These are phyloP conservation scores for Thamnophis sirtalis DNA, from an alignment of 2,113 vertebrate species.

Conservation along the genomic window DNA sequence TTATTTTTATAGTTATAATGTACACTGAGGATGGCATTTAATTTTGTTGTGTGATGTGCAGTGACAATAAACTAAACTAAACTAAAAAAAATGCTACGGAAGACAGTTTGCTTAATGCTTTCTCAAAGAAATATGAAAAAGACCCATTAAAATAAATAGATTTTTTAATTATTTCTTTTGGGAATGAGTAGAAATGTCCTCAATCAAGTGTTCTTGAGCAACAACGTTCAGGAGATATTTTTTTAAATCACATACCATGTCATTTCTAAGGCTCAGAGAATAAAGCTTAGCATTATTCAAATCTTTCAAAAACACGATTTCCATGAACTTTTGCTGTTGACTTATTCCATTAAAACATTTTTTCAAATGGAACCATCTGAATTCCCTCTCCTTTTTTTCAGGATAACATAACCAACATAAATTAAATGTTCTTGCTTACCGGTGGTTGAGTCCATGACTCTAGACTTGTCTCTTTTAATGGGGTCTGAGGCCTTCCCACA, in stretches of 20 bases:
- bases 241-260: not conserved
- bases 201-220: not conserved
- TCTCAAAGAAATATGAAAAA: not conserved
- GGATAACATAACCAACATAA: not conserved
- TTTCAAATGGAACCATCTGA: not conserved
- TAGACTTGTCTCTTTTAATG: slow-evolving; percentile 64
- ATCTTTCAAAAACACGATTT: not conserved
- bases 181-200: not conserved
- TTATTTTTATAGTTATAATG: too few relatives aligned
- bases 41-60: too few relatives aligned
- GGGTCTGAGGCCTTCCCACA: slow-evolving; percentile 59
- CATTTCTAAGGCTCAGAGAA: not conserved
- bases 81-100: not conserved
- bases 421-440: slow-evolving; percentile 50
- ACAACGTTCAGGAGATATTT: not conserved
- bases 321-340: not conserved
- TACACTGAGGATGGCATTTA: too few relatives aligned
- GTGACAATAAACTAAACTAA: too few relatives aligned
- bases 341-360: not conserved
- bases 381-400: not conserved
- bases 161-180: not conserved
- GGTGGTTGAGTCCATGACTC: slow-evolving; percentile 69
- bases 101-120: not conserved
- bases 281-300: not conserved
- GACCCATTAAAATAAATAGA: not conserved